These are phyloP conservation scores for Luperina testacea DNA, from an alignment of 2,888 invertebrate genomes.

Conservation along the genomic window DNA sequence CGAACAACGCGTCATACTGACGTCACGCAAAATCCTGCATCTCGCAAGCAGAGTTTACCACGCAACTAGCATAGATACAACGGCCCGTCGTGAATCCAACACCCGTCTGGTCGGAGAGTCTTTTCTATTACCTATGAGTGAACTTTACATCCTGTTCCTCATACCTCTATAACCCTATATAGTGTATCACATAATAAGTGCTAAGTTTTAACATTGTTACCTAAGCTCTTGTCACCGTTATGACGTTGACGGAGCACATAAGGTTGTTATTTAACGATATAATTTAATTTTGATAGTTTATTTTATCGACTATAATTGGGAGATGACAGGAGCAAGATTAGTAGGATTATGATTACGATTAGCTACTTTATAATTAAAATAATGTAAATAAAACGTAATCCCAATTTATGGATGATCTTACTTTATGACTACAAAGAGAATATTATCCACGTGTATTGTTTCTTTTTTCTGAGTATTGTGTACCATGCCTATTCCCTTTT, in stretches of 20 bases:
- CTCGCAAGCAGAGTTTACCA: too few species aligned
- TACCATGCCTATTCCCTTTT: not conserved
- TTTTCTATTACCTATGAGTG: too few species aligned
- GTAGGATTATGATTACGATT: conserved; percentile 25
- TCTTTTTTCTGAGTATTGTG: not conserved
- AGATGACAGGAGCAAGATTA: conserved; percentile 10
- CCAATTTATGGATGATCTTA: conserved; percentile 9
- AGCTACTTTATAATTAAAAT: conserved; percentile 12
- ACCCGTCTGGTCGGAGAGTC: too few species aligned
- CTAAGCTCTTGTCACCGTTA: conserved; percentile 63
- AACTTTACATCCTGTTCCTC: too few species aligned
- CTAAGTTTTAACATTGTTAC: conserved; percentile 66
- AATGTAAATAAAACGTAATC: conserved; percentile 21
- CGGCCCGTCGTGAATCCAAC: too few species aligned
- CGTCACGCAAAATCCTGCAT: too few species aligned
- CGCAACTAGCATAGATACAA: too few species aligned
- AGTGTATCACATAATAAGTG: conserved; percentile 71
- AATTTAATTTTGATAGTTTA: conserved; percentile 55
- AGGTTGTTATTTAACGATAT: conserved; percentile 34
- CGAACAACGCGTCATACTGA: too few species aligned
- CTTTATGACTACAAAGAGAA: not conserved
- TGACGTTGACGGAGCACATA: conserved; percentile 33
- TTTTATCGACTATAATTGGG: conserved; percentile 29
- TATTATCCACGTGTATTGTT: not conserved
- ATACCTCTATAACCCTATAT: conserved; percentile 56